These are phyloP conservation scores for Microcebus jonahi DNA, from an alignment of 2,113 vertebrate genomes.

Conservation along the genomic window DNA sequence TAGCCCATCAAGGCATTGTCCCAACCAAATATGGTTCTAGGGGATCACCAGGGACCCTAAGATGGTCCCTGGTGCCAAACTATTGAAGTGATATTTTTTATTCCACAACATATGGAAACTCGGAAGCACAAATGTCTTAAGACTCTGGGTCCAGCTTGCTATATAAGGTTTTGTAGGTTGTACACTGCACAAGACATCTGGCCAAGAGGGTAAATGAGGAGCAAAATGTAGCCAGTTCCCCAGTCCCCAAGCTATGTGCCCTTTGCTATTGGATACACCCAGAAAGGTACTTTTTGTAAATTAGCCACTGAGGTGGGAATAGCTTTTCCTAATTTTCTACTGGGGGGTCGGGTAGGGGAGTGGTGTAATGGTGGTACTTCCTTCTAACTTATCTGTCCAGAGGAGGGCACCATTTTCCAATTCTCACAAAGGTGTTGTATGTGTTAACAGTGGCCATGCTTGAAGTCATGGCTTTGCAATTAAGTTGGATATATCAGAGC, in stretches of 20 bases:
- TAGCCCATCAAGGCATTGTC: neutral
- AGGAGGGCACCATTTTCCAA: neutral
- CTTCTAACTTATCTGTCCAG: neutral
- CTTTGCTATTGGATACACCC: neutral
- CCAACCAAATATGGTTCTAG: neutral
- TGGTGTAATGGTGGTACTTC: neutral
- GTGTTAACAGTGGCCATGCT: neutral
- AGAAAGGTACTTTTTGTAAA: neutral
- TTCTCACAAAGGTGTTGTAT: neutral
- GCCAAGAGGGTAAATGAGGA: neutral
- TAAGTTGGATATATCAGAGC: neutral
- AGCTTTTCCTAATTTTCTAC: neutral
- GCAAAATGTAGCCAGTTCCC: neutral
- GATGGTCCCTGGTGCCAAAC: neutral
- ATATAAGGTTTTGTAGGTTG: neutral
- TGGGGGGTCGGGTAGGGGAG: rapidly evolving
- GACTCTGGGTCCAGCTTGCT: neutral
- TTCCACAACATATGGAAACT: neutral
- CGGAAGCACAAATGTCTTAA: neutral
- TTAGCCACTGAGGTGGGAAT: neutral
- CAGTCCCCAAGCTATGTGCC: neutral
- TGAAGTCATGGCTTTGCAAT: neutral
- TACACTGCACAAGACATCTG: neutral
- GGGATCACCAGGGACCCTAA: neutral
- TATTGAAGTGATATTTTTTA: neutral